Evolutionary conservation across 2,888 invertebrate species (phyloP).

Genomic region (Sthenelais limicola): DNA sequence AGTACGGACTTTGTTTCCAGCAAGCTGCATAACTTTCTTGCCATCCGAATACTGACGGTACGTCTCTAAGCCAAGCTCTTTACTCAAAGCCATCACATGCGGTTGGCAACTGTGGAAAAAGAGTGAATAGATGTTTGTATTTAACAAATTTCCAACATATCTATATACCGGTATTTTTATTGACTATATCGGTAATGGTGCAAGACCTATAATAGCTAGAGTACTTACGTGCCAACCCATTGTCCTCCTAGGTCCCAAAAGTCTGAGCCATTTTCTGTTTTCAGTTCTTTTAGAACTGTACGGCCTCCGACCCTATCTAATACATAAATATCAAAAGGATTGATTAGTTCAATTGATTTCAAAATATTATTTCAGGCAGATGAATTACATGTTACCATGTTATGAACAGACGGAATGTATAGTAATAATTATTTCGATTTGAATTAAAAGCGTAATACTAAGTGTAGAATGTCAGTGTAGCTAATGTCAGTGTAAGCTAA

Average conservation of each 20-base stretch:
- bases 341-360: too few species aligned
- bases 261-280: constrained; percentile 58
- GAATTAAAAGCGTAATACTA: too few species aligned
- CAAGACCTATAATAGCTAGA: not conserved
- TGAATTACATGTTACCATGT: too few species aligned
- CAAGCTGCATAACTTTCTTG: constrained; percentile 65
- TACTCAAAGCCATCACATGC: constrained; percentile 65
- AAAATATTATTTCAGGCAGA: too few species aligned
- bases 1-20: constrained; percentile 55
- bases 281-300: constrained; percentile 62
- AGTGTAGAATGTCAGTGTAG: too few species aligned
- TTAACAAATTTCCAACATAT: not conserved
- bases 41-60: constrained; percentile 65
- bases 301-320: constrained; percentile 70
- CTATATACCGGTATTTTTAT: not conserved
- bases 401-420: too few species aligned
- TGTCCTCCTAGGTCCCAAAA: constrained; percentile 70
- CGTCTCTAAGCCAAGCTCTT: constrained; percentile 64
- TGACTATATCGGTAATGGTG: not conserved
- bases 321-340: constrained; percentile 29
- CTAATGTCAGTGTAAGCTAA: too few species aligned
- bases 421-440: too few species aligned
- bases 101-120: constrained; percentile 56
- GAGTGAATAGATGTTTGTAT: not conserved
- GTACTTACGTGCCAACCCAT: constrained; percentile 69